Conservation (phyloP, 2,113 vertebrate genomes). For the Gambusia affinis region DNA sequence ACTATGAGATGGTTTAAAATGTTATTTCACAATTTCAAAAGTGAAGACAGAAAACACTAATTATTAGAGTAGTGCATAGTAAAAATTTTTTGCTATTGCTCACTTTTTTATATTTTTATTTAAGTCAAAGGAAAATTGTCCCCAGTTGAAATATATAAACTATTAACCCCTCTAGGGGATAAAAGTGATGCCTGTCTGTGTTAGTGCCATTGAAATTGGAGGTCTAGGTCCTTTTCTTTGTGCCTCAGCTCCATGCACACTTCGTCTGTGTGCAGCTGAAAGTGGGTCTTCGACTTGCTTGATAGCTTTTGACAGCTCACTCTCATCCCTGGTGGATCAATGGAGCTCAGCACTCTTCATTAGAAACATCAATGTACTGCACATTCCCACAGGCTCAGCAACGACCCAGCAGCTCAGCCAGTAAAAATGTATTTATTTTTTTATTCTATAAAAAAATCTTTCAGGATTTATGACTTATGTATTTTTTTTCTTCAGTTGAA, state of each 20-base stretch:
- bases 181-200: conserved; percentile 29
- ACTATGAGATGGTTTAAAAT: too few relatives aligned
- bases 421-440: conserved; percentile 32
- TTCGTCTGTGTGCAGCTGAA: conserved; percentile 54
- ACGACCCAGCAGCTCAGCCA: conserved; percentile 46
- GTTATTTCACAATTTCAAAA: too few relatives aligned
- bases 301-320: conserved; percentile 78
- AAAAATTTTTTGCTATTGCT: too few relatives aligned
- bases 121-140: background rate
- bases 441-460: conserved; percentile 36
- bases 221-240: conserved; percentile 55
- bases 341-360: conserved; percentile 74
- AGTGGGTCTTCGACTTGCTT: conserved; percentile 72
- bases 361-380: conserved; percentile 74
- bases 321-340: conserved; percentile 75
- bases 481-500: conserved; percentile 5
- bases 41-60: too few relatives aligned
- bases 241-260: conserved; percentile 42
- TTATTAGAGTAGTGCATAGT: too few relatives aligned
- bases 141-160: conserved; percentile 25
- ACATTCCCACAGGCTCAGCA: conserved; percentile 68
- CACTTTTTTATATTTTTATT: too few relatives aligned
- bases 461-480: conserved; percentile 18
- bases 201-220: conserved; percentile 36
- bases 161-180: conserved; percentile 24